phyloP scores from a whole-genome alignment of 1,140 invertebrate genomes.

The Muscidifurax raptorellus region DNA sequence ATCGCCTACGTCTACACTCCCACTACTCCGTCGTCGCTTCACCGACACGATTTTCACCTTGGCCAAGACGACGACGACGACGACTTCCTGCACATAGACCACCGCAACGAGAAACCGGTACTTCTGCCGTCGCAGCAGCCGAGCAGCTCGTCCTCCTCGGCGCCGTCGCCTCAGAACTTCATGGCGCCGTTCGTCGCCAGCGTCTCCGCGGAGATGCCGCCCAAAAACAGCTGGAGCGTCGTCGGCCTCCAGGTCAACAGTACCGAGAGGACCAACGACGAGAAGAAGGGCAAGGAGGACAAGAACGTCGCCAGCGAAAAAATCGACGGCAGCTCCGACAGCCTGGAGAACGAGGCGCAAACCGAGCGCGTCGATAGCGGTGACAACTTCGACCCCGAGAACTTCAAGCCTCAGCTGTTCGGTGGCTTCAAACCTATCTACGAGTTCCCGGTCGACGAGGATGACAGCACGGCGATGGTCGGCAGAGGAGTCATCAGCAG shows the following conservation, averaged over 20 bases:
- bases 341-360: constrained; percentile 55
- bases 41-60: constrained; percentile 49
- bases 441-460: constrained; percentile 66
- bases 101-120: constrained; percentile 61
- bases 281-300: constrained; percentile 51
- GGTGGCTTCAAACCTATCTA: constrained; percentile 84
- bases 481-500: constrained; percentile 29
- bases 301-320: no score
- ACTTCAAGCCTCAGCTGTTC: constrained; percentile 82
- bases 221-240: constrained; percentile 81
- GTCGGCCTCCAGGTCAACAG: constrained; percentile 67
- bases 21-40: constrained; percentile 60
- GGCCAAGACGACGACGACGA: constrained; percentile 52
- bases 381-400: constrained; percentile 79
- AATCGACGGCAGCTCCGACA: not conserved
- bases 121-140: constrained; percentile 71
- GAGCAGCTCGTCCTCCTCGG: constrained; percentile 72
- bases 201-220: constrained; percentile 75
- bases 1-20: constrained; percentile 72
- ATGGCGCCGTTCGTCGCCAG: constrained; percentile 84
- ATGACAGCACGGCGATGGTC: constrained; percentile 48
- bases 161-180: constrained; percentile 77
- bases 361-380: constrained; percentile 57
- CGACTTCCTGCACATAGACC: constrained; percentile 14
- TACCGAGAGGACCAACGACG: constrained; percentile 58